Evolutionary conservation across 2,113 vertebrate species (phyloP).

Genomic region (Acanthochromis polyacanthus): DNA sequence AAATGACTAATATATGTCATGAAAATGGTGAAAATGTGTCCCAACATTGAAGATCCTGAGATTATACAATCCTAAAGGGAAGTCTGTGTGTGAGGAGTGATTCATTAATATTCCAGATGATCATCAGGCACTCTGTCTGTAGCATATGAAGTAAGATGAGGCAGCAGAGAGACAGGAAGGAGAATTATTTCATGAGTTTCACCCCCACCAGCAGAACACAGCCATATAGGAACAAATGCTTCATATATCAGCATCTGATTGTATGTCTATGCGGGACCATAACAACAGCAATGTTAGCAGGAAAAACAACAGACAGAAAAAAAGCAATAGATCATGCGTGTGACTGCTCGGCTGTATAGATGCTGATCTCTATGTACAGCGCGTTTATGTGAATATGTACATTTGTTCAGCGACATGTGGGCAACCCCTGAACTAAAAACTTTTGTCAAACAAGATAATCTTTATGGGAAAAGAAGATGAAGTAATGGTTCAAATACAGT

Average conservation of each 20-base stretch:
- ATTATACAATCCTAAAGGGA: slow-evolving; percentile 32
- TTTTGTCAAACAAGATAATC: too few relatives aligned
- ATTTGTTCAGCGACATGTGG: too few relatives aligned
- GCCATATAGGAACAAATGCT: slow-evolving; percentile 19
- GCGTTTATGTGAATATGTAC: too few relatives aligned
- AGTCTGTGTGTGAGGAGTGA: not conserved
- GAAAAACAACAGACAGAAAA: not conserved
- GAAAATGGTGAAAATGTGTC: slow-evolving; percentile 41
- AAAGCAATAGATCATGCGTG: not conserved
- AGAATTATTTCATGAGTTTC: slow-evolving; percentile 22
- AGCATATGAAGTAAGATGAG: slow-evolving; percentile 43
- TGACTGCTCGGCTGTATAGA: not conserved
- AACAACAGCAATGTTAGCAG: not conserved
- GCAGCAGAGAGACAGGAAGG: slow-evolving; percentile 12
- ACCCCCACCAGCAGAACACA: slow-evolving; percentile 7
- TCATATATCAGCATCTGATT: slow-evolving; percentile 13
- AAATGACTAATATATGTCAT: slow-evolving; percentile 50
- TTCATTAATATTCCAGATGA: slow-evolving; percentile 46
- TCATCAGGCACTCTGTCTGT: slow-evolving; percentile 40
- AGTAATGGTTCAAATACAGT: too few relatives aligned
- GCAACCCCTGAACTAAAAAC: too few relatives aligned
- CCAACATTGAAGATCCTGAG: slow-evolving; percentile 32
- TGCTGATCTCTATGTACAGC: not conserved
- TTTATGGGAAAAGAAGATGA: too few relatives aligned
- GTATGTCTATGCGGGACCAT: not conserved